Conservation (phyloP, 1,140 invertebrate genomes). For the Drosophila punjabiensis region DNA sequence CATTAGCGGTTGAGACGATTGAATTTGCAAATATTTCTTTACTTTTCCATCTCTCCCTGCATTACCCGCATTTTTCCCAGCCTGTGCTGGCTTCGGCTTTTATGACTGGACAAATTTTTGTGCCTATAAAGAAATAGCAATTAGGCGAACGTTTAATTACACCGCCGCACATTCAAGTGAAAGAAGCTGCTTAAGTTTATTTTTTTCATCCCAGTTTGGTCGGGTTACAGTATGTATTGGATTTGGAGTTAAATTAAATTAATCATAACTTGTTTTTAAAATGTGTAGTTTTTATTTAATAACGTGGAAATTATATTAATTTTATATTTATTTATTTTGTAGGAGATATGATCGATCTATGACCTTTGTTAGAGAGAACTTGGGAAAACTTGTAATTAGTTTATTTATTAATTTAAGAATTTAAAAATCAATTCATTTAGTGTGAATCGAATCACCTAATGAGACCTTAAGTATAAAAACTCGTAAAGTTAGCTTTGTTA, state of each 20-base stretch:
- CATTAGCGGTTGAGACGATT: conserved; percentile 66
- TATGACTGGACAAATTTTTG: conserved; percentile 73
- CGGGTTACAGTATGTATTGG: conserved; percentile 2
- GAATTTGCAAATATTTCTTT: conserved; percentile 54
- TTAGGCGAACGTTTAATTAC: conserved; percentile 75
- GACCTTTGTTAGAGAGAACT: neutral
- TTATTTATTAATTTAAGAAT: no score
- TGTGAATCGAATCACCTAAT: neutral
- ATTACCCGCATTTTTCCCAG: conserved; percentile 26
- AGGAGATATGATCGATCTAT: neutral
- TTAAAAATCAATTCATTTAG: no score
- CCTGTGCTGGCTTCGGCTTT: conserved; percentile 31
- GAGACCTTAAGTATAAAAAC: neutral
- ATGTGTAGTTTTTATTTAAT: neutral
- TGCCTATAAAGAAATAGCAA: conserved; percentile 62
- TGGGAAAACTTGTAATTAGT: neutral
- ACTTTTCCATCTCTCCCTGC: conserved; percentile 7
- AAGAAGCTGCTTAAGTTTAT: conserved; percentile 30
- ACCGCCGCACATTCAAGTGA: conserved; percentile 15
- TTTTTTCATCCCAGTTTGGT: neutral
- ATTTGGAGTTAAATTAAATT: neutral
- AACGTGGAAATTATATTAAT: neutral
- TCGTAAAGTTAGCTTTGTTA: no score
- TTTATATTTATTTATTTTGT: no score
- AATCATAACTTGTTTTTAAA: no score